These are phyloP conservation scores for Troilus luridus DNA, from an alignment of 2,888 invertebrate species.

Conservation along the genomic window DNA sequence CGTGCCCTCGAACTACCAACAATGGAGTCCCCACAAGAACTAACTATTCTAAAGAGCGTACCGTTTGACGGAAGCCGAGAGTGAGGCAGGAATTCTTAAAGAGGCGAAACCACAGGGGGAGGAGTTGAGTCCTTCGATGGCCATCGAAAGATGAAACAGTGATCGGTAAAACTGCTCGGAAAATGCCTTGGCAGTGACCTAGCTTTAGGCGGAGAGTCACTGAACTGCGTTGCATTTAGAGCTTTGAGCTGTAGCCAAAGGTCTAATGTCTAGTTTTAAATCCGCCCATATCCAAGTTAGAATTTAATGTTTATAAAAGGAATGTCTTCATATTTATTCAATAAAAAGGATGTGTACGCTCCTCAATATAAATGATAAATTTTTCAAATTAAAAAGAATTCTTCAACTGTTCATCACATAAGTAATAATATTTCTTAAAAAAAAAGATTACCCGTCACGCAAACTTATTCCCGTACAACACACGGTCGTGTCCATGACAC, in stretches of 20 bases:
- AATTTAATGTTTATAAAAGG: neutral
- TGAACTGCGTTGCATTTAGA: constrained; percentile 20
- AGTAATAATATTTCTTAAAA: too few species aligned
- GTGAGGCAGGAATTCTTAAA: neutral
- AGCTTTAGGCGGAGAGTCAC: neutral
- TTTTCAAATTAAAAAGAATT: too few species aligned
- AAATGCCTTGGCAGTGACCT: constrained; percentile 37
- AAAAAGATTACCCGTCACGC: too few species aligned
- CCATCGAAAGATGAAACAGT: neutral
- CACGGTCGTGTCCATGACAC: too few species aligned
- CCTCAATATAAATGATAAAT: too few species aligned
- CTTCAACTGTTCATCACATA: too few species aligned
- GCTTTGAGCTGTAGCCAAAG: neutral
- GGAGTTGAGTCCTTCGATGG: neutral
- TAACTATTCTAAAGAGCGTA: neutral
- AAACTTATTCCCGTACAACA: too few species aligned
- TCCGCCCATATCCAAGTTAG: neutral
- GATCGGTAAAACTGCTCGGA: neutral
- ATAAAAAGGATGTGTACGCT: neutral
- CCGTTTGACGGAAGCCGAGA: constrained; percentile 18
- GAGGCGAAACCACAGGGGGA: neutral
- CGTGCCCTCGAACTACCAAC: neutral
- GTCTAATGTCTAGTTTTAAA: constrained; percentile 1
- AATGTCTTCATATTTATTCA: neutral
- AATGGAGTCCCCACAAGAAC: neutral